A percentile compares a stretch with the other conserved stretches of the same genome.
Conservation (phyloP, 2,797 vertebrate genomes). For the Enteromius mattozi region DNA sequence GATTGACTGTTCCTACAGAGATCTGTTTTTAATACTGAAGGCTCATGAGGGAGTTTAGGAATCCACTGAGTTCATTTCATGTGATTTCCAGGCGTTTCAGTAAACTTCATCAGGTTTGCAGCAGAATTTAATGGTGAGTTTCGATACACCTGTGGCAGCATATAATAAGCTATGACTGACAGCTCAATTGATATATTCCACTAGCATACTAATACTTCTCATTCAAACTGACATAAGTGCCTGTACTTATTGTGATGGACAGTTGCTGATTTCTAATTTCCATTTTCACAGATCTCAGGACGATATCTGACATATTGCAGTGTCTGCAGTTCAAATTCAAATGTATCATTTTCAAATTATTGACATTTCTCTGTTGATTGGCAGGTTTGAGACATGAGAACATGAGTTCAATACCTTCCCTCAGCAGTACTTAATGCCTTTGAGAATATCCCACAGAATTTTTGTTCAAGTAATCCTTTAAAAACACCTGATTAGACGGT, state of each 20-base stretch:
- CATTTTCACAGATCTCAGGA: not conserved
- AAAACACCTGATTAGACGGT: constrained; percentile 26
- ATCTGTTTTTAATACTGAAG: constrained; percentile 9
- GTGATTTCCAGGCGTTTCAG: not conserved
- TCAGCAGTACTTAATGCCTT: not conserved
- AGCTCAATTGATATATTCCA: constrained; percentile 6
- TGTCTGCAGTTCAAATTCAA: not conserved
- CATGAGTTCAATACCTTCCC: not conserved
- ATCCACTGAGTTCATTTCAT: not conserved
- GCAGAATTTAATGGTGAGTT: constrained; percentile 1
- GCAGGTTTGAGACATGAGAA: not conserved
- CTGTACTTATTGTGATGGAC: constrained; percentile 22
- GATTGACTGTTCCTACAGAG: constrained; percentile 3
- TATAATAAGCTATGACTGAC: constrained; percentile 2
- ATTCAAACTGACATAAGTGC: constrained; percentile 4
- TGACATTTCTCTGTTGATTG: constrained; percentile 2
- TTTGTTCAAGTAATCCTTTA: constrained; percentile 22
- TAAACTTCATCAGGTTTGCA: not conserved
- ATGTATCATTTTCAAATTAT: not conserved
- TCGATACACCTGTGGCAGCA: not conserved
- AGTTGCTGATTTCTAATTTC: constrained; percentile 17
- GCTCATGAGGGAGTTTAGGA: not conserved
- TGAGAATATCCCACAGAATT: not conserved
- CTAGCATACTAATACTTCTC: not conserved
- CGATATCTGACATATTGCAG: not conserved